phyloP scores from a whole-genome alignment of 2,888 invertebrate species.

The Chrysodeixis includens region DNA sequence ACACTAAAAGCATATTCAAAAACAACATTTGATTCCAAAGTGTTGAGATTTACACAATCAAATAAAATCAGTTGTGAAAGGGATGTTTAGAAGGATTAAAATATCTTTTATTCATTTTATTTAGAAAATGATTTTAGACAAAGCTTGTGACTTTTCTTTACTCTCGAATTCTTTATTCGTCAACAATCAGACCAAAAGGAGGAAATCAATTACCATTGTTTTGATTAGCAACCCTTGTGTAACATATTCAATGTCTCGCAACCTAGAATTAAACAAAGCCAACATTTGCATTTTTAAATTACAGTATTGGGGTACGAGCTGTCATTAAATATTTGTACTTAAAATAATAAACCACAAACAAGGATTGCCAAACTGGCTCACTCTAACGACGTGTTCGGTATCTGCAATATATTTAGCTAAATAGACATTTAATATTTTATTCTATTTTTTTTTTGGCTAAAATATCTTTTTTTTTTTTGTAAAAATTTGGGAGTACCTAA shows the following conservation, averaged over 20 bases:
- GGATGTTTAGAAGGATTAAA: no score
- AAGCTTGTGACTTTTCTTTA: no score
- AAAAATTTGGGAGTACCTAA: neutral
- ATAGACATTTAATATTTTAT: neutral
- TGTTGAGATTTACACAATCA: no score
- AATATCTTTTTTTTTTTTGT: no score
- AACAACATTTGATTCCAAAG: no score
- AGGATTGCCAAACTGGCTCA: conserved; percentile 11
- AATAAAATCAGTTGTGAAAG: no score
- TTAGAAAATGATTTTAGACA: no score
- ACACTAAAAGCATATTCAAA: neutral
- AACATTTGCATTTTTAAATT: neutral
- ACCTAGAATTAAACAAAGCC: neutral
- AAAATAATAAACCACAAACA: conserved; percentile 12
- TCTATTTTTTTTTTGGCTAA: neutral
- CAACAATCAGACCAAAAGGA: no score
- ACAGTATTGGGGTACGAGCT: conserved; percentile 9
- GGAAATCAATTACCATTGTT: no score
- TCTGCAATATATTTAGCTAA: neutral
- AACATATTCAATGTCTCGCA: neutral
- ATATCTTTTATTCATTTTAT: no score
- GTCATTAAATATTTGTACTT: conserved; percentile 44
- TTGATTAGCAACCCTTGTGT: neutral
- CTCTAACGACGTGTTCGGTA: conserved; percentile 36
- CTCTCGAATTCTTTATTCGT: no score